phyloP scores from a whole-genome alignment of 2,888 invertebrate species.

The Drosophila algonquin region DNA sequence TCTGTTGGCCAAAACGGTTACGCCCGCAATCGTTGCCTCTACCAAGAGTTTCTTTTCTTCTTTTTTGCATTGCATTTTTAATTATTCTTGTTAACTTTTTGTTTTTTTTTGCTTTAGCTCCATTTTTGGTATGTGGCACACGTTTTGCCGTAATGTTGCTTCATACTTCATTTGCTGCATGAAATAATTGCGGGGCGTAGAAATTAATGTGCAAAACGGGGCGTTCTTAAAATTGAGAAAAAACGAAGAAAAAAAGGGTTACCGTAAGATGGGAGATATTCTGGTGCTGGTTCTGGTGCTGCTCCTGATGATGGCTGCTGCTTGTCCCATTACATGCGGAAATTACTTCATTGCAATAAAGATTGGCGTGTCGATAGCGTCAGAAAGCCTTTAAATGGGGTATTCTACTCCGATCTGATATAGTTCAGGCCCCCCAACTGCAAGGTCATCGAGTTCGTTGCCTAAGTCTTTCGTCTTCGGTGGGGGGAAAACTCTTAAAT shows the following conservation, averaged over 20 bases:
- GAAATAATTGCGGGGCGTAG: conserved; percentile 72
- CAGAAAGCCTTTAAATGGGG: conserved; percentile 5
- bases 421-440: conserved; percentile 27
- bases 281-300: conserved; percentile 12
- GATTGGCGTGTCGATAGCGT: conserved; percentile 30
- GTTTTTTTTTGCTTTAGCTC: conserved; percentile 13
- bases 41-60: too few relatives aligned
- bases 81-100: conserved; percentile 51
- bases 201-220: conserved; percentile 58
- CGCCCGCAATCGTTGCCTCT: conserved; percentile 20
- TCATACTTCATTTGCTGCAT: conserved; percentile 69
- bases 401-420: neutral
- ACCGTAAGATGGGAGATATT: conserved; percentile 54
- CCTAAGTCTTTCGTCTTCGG: conserved; percentile 62
- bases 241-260: conserved; percentile 31
- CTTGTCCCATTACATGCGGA: conserved; percentile 54
- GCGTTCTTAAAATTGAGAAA: conserved; percentile 24
- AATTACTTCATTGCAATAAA: conserved; percentile 68
- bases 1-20: neutral
- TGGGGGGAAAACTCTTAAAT: conserved; percentile 48
- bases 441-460: conserved; percentile 67
- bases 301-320: conserved; percentile 1
- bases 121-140: conserved; percentile 68
- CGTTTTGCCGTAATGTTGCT: conserved; percentile 67
- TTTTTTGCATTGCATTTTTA: conserved; percentile 52